Base-by-base conservation (phyloP, 1,140 invertebrate genomes). In the Oscheius sp. region DNA sequence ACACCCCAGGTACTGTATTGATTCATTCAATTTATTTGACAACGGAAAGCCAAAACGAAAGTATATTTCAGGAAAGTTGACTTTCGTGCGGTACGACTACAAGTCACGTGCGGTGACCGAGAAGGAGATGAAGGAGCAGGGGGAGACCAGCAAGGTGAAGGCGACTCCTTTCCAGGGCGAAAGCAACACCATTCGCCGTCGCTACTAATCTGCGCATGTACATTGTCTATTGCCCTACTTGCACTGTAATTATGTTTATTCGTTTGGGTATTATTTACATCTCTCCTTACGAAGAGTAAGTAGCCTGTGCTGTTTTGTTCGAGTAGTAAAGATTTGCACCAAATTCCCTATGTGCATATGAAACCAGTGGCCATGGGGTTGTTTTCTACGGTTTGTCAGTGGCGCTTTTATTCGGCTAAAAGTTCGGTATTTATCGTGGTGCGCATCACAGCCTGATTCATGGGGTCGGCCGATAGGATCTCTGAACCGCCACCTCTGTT, bases 41-140 rank as follows among this genome's bases (percentile, higher is more conserved):
- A n/a, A n/a, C n/a, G n/a, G n/a, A n/a, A n/a, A n/a, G n/a, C 73
- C 23, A 70, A 75, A 38, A n/a, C n/a, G n/a, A n/a, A 58, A 67
- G 46, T 79, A 78, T 70, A 36, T 32, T 45, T 74, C 80, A 38
- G 79, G 81, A 15, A 52, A 70, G 36, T 23, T 84, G 55, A 62
- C n/a, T 13, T 82, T 82, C 70, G 46, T 82, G 18, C 78, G 82
- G 13, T 79, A 77, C 61, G 73, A 79, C 45, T 82, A 84, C 74
- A 83, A 80, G 61, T 76, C 71, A 34, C 75, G 77, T 29, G 73
- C 67, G 13, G 63, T 74, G 20, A 34, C 75, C 20, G 69, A 73
- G 35, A 71, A 75, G 35, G 75, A 73, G 32, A 42, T 76, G 26
- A 46, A 70, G 20, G 74, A 76, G 42, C 23, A 34, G 29, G 68